Conservation (phyloP, 2,888 invertebrate species). For the Acleris sparsana region DNA sequence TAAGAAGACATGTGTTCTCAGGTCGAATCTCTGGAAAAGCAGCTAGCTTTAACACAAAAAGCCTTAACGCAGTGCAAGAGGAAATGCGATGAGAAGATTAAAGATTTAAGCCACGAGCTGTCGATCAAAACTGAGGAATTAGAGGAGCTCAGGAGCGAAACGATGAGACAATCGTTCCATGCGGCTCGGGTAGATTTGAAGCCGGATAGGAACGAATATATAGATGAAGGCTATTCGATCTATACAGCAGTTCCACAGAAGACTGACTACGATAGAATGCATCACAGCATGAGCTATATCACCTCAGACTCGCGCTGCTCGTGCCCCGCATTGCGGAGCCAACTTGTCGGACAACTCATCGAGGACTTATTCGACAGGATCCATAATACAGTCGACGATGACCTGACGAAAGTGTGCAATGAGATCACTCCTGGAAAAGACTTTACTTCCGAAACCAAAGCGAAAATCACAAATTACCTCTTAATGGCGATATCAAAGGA, state of each 20-base stretch:
- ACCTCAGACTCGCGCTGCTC: constrained; percentile 72
- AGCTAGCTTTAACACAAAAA: constrained; percentile 80
- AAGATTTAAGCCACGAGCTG: constrained; percentile 83
- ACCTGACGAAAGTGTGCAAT: constrained; percentile 68
- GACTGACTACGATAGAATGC: constrained; percentile 75
- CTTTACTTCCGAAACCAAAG: constrained; percentile 71
- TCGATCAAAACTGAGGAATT: constrained; percentile 80
- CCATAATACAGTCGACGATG: constrained; percentile 71
- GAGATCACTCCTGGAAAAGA: constrained; percentile 65
- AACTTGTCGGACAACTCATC: constrained; percentile 75
- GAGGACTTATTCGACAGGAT: constrained; percentile 77
- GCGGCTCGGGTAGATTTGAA: constrained; percentile 73
- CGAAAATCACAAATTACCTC: constrained; percentile 80
- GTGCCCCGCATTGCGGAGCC: constrained; percentile 75
- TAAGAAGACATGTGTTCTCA: constrained; percentile 80
- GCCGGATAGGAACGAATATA: constrained; percentile 75
- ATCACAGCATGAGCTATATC: constrained; percentile 78
- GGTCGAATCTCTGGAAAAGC: constrained; percentile 84
- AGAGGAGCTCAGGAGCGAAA: constrained; percentile 75
- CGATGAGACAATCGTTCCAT: constrained; percentile 72
- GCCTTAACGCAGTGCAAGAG: constrained; percentile 81
- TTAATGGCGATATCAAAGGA: constrained; percentile 81
- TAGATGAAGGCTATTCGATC: constrained; percentile 77
- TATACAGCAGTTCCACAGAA: constrained; percentile 79
- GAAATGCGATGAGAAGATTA: constrained; percentile 82